Base-by-base conservation (phyloP, 2,888 invertebrate genomes). In the Auanema freiburgensis region DNA sequence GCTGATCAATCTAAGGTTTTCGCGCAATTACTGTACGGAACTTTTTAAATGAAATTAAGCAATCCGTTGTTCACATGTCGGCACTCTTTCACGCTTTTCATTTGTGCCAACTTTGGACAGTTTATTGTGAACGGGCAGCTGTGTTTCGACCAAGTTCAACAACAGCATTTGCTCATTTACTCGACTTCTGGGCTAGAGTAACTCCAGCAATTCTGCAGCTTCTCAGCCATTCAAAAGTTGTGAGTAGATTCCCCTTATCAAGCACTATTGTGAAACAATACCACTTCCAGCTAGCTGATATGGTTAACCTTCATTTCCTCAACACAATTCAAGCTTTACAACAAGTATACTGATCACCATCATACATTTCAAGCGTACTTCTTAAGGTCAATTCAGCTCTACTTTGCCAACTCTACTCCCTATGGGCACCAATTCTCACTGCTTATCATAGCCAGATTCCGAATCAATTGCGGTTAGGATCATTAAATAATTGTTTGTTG, bases 171-270 rank as follows among this genome's bases (percentile, higher is more conserved):
- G 65, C 75, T 10, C 74, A 74, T 72, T 88, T 97, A 59, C 90
- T 95, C 77, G 96, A 97, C 87, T 98, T 98, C 88, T 98, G 98
- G 98, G 92, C 92, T 57, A 92, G 96, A 85, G 91, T 98, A 6
- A 96, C 97, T 44, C 97, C 97, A 0, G 92, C 91, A 67, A 90
- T 98, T 63, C 87, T 98, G 67, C 93, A 96, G 84, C 87, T 98
- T 63, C 90, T 97, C 43, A 90, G 91, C 12, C 91, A 92, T 83
- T 91, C 94, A 12, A 95, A 92, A 88, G 89, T 92, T 85, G 92
- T 93, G 79, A 88, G 89, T 86, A 25, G 23, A 33, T 40, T 18
- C 21, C 25, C 23, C 33, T 14, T 46, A 6, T 5, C 33, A 5
- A 33, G 3, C 23, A 21, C 23, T 43, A 23, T 10, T 40, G 11